Conservation (phyloP, 2,888 invertebrate genomes). For the Nowickia ferox region DNA sequence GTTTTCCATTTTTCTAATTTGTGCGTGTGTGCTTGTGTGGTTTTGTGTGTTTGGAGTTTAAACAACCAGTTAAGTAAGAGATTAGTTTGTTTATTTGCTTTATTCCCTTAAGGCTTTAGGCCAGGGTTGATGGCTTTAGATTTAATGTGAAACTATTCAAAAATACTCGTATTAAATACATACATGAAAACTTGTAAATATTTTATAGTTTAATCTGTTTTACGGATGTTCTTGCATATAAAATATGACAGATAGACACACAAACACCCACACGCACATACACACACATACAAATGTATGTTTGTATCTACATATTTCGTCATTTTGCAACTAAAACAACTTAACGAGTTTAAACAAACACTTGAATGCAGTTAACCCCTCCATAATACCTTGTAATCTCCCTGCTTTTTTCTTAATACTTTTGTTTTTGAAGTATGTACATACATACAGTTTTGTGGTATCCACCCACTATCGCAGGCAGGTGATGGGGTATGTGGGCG, state of each 20-base stretch:
- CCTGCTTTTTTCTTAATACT: constrained; percentile 2
- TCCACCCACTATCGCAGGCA: background rate
- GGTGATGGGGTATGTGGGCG: too few relatives aligned
- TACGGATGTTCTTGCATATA: constrained; percentile 13
- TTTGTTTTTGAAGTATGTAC: constrained; percentile 1
- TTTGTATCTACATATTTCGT: constrained; percentile 7
- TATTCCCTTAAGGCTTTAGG: constrained; percentile 57
- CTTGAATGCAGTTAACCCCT: constrained; percentile 65
- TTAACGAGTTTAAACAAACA: constrained; percentile 69
- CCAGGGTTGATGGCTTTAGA: constrained; percentile 46
- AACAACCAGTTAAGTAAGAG: constrained; percentile 2
- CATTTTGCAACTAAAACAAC: constrained; percentile 53
- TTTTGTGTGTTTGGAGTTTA: background rate
- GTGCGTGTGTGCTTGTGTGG: background rate
- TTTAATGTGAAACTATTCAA: constrained; percentile 54
- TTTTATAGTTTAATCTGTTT: constrained; percentile 46
- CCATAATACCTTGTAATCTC: constrained; percentile 55
- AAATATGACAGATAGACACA: too few relatives aligned
- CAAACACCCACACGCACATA: background rate
- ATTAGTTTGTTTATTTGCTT: constrained; percentile 41
- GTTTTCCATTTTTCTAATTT: constrained; percentile 21
- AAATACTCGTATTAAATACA: constrained; percentile 3
- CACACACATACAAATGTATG: background rate
- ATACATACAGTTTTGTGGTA: too few relatives aligned
- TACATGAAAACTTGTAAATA: constrained; percentile 13